phyloP scores from a whole-genome alignment of 2,797 vertebrate species.

The Luscinia megarhynchos region DNA sequence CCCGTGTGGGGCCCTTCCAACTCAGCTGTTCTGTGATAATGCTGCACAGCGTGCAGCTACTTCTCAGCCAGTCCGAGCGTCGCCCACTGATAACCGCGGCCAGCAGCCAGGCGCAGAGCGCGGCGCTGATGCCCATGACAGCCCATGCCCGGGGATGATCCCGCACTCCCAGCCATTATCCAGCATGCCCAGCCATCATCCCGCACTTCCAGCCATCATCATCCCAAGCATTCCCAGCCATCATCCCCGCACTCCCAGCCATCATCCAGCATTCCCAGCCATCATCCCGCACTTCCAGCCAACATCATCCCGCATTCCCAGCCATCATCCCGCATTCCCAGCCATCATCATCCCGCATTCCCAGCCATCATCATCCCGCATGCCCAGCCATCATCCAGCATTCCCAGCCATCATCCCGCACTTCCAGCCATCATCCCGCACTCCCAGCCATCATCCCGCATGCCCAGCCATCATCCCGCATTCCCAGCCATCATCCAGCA shows the following conservation, averaged over 20 bases:
- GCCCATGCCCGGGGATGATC: fast-evolving
- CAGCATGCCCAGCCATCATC: too few relatives aligned
- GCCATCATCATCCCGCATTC: too few relatives aligned
- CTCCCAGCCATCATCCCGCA: background rate
- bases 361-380: too few relatives aligned
- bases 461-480: too few relatives aligned
- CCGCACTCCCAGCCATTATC: background rate
- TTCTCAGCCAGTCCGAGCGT: background rate
- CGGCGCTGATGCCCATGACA: fast-evolving
- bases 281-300: fast-evolving
- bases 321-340: background rate
- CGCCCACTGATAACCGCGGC: fast-evolving
- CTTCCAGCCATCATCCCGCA: too few relatives aligned
- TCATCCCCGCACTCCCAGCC: fast-evolving
- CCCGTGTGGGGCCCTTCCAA: background rate
- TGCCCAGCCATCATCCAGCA: too few relatives aligned
- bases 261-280: too few relatives aligned
- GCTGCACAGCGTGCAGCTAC: background rate
- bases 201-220: too few relatives aligned
- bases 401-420: background rate
- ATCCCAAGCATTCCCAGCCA: too few relatives aligned
- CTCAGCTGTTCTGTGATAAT: background rate
- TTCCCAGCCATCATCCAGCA: background rate
- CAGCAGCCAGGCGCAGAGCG: fast-evolving
- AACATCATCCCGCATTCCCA: too few relatives aligned